Conservation (phyloP, 2,797 vertebrate genomes). For the Sciurus carolinensis region DNA sequence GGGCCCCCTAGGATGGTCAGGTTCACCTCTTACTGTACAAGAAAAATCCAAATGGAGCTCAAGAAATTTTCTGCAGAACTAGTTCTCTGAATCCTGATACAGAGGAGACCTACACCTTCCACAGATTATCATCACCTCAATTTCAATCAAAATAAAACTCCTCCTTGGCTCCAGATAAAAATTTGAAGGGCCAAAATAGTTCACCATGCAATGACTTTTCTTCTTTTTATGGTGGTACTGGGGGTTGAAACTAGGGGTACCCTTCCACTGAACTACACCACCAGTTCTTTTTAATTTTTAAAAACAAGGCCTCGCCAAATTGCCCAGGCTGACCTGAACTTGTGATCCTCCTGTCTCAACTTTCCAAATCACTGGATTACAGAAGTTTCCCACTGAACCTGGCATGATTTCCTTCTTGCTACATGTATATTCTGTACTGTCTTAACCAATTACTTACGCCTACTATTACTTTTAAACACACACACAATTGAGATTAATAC, state of each 20-base stretch:
- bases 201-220: background rate
- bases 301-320: too few species aligned
- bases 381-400: too few species aligned
- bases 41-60: background rate
- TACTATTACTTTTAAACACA: constrained; percentile 23
- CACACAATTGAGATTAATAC: background rate
- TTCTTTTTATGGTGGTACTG: too few species aligned
- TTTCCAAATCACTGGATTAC: too few species aligned
- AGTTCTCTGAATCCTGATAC: constrained; percentile 19
- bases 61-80: background rate
- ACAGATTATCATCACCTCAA: background rate
- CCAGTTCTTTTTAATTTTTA: too few species aligned
- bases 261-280: too few species aligned
- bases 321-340: too few species aligned
- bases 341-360: too few species aligned
- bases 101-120: background rate
- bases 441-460: background rate
- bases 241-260: too few species aligned
- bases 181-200: background rate
- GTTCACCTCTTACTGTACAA: background rate
- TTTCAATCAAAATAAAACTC: background rate
- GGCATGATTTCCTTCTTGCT: background rate
- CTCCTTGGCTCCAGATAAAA: background rate
- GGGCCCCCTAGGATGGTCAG: background rate
- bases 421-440: background rate